Percentiles rank a stretch among this genome's conserved stretches.
These are phyloP conservation scores for Chironomus riparius DNA, from an alignment of 2,888 invertebrate genomes.

Conservation along the genomic window DNA sequence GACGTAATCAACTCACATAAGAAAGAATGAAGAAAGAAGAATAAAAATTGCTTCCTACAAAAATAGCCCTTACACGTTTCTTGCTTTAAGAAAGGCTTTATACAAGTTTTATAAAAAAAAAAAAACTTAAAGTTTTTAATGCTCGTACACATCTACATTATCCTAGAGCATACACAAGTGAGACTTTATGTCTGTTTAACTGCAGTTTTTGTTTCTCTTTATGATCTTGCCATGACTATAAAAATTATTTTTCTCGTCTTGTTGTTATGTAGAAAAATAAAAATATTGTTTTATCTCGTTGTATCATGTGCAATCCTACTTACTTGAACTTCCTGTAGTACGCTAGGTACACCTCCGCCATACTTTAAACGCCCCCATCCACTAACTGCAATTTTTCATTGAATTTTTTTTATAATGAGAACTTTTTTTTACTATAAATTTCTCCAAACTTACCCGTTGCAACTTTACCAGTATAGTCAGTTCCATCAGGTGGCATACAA, in stretches of 20 bases:
- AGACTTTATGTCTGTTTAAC: not conserved
- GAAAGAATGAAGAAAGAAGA: not conserved
- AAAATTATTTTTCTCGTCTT: not conserved
- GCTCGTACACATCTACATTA: not conserved
- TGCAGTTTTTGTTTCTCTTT: not conserved
- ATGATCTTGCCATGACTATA: not conserved
- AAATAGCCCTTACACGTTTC: not conserved
- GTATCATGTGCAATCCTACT: slow-evolving; percentile 11
- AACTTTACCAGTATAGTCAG: slow-evolving; percentile 75
- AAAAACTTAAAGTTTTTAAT: not conserved
- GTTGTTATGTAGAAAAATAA: too few species aligned
- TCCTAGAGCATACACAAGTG: not conserved
- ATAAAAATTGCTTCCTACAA: not conserved
- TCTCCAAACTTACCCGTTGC: slow-evolving; percentile 52
- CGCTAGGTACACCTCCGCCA: slow-evolving; percentile 81
- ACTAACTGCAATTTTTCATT: too few species aligned
- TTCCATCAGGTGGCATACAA: slow-evolving; percentile 72
- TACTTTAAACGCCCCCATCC: slow-evolving; percentile 86
- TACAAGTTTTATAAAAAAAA: not conserved
- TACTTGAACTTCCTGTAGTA: slow-evolving; percentile 79
- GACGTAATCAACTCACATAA: not conserved
- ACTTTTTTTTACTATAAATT: not conserved
- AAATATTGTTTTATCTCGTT: not conserved
- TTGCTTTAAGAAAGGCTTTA: not conserved
- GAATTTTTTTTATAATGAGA: not conserved